phyloP scores from a whole-genome alignment of 2,113 vertebrate genomes.

The Gymnocephalus cernua region DNA sequence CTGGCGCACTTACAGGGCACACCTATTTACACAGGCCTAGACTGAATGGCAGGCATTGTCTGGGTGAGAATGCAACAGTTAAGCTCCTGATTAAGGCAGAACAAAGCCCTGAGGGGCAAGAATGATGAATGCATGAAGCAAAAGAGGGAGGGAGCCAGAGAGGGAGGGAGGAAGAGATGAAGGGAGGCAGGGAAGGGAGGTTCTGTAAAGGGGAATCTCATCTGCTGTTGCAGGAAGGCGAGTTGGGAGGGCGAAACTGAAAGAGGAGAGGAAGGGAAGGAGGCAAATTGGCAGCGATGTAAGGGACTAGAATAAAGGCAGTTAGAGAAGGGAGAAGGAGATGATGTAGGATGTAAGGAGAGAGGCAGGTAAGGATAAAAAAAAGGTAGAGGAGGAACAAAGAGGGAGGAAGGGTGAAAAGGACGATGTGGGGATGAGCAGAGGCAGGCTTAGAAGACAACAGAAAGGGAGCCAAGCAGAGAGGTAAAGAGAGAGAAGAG shows the following conservation, averaged over 20 bases:
- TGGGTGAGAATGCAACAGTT: constrained; percentile 82
- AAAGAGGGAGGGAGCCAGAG: constrained; percentile 48
- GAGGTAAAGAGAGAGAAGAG: constrained; percentile 48
- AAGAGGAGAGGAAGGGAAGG: constrained; percentile 36
- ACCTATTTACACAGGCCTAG: constrained; percentile 81
- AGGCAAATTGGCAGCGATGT: constrained; percentile 48
- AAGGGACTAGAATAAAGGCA: constrained; percentile 28
- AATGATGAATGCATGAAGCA: constrained; percentile 69
- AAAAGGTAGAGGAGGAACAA: constrained; percentile 29
- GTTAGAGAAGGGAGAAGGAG: constrained; percentile 30
- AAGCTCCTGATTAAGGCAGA: constrained; percentile 83
- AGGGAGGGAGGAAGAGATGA: constrained; percentile 53
- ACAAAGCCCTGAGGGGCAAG: constrained; percentile 80
- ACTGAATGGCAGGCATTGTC: constrained; percentile 81
- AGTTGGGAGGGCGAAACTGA: constrained; percentile 35
- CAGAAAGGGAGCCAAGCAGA: constrained; percentile 44
- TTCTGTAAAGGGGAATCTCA: constrained; percentile 65
- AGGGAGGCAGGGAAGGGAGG: constrained; percentile 53
- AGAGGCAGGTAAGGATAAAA: constrained; percentile 39
- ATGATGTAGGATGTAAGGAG: constrained; percentile 27
- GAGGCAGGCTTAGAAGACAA: constrained; percentile 48
- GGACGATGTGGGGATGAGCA: constrained; percentile 31
- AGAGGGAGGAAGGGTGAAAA: constrained; percentile 21
- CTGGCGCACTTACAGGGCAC: constrained; percentile 80
- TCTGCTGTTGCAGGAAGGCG: constrained; percentile 66